Conservation (phyloP, 2,888 invertebrate species). For the Thereva nobilitata region DNA sequence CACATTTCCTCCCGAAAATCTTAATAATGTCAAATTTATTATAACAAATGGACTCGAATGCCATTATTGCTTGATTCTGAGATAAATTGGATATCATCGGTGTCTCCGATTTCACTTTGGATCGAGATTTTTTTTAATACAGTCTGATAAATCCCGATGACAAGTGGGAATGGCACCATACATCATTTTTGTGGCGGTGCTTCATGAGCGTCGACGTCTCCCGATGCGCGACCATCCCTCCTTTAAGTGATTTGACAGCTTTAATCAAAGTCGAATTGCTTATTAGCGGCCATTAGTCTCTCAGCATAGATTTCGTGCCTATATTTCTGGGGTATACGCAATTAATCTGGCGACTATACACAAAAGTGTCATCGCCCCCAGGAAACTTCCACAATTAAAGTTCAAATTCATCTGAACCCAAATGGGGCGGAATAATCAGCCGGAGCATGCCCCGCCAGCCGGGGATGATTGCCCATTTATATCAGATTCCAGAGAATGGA, state of each 20-base stretch:
- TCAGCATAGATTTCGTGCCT: neutral
- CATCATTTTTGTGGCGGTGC: constrained; percentile 4
- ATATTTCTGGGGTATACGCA: constrained; percentile 2
- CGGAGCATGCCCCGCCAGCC: constrained; percentile 15
- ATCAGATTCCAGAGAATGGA: neutral
- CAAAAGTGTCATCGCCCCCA: constrained; percentile 30
- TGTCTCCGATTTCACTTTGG: constrained; percentile 11
- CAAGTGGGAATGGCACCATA: constrained; percentile 16
- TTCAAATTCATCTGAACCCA: constrained; percentile 27
- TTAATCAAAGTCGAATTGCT: constrained; percentile 20
- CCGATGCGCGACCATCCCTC: constrained; percentile 12
- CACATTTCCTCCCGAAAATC: too few species aligned
- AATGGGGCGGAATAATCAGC: constrained; percentile 28
- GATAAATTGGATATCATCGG: constrained; percentile 1
- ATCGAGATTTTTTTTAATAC: constrained; percentile 3
- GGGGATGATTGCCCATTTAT: constrained; percentile 26
- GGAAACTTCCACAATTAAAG: constrained; percentile 28
- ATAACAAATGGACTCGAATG: too few species aligned
- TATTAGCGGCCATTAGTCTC: constrained; percentile 24
- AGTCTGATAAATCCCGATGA: constrained; percentile 15
- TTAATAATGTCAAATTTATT: too few species aligned
- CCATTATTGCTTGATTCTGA: neutral
- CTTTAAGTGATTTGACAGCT: constrained; percentile 24
- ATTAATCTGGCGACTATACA: constrained; percentile 22
- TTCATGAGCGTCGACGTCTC: constrained; percentile 1